Percentiles rank a stretch among this genome's conserved stretches.
phyloP scores from a whole-genome alignment of 2,797 vertebrate species.

The Yasuhikotakia modesta region DNA sequence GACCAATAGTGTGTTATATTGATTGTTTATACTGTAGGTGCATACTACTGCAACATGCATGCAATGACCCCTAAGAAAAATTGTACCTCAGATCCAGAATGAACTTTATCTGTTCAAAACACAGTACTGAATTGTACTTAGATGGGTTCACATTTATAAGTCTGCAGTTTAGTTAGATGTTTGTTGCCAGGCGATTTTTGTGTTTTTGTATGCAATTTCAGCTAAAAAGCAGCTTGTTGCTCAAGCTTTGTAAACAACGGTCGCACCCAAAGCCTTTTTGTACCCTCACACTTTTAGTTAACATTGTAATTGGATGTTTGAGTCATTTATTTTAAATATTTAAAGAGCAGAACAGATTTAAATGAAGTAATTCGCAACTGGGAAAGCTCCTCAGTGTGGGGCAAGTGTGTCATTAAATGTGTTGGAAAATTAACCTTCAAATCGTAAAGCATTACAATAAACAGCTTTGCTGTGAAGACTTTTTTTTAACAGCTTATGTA shows the following conservation, averaged over 20 bases:
- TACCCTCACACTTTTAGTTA: constrained; percentile 47
- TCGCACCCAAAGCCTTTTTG: constrained; percentile 36
- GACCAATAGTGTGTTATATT: too few species aligned
- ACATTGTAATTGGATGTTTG: constrained; percentile 48
- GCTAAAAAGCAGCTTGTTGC: background rate
- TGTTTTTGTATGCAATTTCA: constrained; percentile 22
- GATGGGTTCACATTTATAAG: background rate
- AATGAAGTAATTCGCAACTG: constrained; percentile 49
- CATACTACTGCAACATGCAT: too few species aligned
- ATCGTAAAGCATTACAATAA: constrained; percentile 33
- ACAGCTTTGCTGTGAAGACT: constrained; percentile 40
- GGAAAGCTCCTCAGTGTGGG: constrained; percentile 48
- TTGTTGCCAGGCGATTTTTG: background rate
- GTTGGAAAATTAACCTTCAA: constrained; percentile 43
- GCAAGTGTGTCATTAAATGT: constrained; percentile 47
- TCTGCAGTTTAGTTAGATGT: constrained; percentile 18
- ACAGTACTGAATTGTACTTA: constrained; percentile 22
- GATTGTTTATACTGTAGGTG: too few species aligned
- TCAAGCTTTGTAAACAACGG: constrained; percentile 26
- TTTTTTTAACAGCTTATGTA: constrained; percentile 12
- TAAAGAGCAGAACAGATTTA: constrained; percentile 31
- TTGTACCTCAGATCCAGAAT: background rate
- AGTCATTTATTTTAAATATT: constrained; percentile 43
- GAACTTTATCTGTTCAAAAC: too few species aligned
- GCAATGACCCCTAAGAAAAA: background rate